Evolutionary conservation across 1,140 invertebrate genomes (phyloP), one percentile per base, ranked within the genome.

Genomic region (Drosophila serrata): DNA sequence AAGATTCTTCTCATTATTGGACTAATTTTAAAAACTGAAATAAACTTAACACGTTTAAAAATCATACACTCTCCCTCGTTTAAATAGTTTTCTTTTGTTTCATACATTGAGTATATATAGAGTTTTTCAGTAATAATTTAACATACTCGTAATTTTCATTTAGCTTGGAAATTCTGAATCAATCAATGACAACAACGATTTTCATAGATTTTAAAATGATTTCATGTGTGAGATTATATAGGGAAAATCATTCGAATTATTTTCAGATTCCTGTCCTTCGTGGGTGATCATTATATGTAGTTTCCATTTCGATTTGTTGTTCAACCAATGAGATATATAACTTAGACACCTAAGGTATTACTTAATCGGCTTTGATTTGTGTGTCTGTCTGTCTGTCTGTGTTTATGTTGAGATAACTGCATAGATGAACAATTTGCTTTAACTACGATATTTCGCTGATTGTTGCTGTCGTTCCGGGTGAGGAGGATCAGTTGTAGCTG

Each of bases 381-480:
- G n/a, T n/a, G n/a, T n/a, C n/a, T n/a, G 31, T 77, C n/a, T 67
- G 45, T 48, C 8, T 6, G 8, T 49, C 24, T 49, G 27, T 29
- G n/a, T 48, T 62, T 65, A 58, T 67, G 43, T 60, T 61, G 57
- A 45, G 53, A 58, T 72, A 72, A 58, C 68, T 58, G 65, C 51
- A 49, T 59, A 72, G 65, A 77, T 85, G 77, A 85, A 81, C 81
- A 73, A 85, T 85, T 85, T 74, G 82, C 73, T 74, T 74, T 86
- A 85, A 74, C 84, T 90, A 88, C 80, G 84, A 88, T 88, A 79
- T 78, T 75, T 87, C 53, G 58, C 63, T 87, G 85, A 90, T 87
- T 87, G 84, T 87, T 87, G 84, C 63, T 80, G 78, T 75, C 67
- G 59, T 77, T 81, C 48, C 59, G 77, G 64, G 61, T 79, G 58